Conservation (phyloP, 2,113 vertebrate species). For the Meles meles region DNA sequence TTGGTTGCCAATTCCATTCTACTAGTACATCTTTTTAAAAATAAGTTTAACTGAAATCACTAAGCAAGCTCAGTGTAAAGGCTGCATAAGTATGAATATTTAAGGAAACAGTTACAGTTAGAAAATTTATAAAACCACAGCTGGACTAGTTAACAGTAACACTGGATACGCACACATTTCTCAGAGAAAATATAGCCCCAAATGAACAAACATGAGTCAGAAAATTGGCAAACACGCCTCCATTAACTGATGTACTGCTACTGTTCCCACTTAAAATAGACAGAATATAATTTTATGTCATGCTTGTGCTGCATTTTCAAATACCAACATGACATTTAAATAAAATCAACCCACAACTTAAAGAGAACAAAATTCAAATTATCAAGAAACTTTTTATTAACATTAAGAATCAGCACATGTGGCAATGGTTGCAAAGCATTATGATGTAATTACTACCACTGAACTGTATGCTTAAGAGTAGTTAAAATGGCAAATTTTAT, state of each 20-base stretch:
- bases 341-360: slow-evolving; percentile 36
- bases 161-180: background rate
- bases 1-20: background rate
- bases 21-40: slow-evolving; percentile 6
- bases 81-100: background rate
- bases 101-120: background rate
- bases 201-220: slow-evolving; percentile 22
- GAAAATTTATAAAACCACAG: slow-evolving; percentile 3
- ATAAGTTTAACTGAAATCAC: slow-evolving; percentile 33
- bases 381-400: slow-evolving; percentile 27
- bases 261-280: slow-evolving; percentile 1
- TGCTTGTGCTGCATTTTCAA: slow-evolving; percentile 31
- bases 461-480: background rate
- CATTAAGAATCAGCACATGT: background rate
- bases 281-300: slow-evolving; percentile 6
- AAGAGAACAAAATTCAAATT: background rate
- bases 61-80: slow-evolving; percentile 7
- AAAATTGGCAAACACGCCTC: background rate
- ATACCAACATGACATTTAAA: slow-evolving; percentile 27
- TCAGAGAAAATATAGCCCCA: slow-evolving; percentile 18
- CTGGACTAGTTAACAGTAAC: background rate
- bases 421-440: background rate
- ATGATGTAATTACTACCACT: slow-evolving; percentile 1
- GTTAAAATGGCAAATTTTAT: slow-evolving; percentile 22
- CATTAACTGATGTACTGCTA: background rate